Percentiles rank a stretch among this genome's conserved stretches.
Evolutionary conservation across 2,113 vertebrate genomes (phyloP).

Genomic region (Gyps fulvus): DNA sequence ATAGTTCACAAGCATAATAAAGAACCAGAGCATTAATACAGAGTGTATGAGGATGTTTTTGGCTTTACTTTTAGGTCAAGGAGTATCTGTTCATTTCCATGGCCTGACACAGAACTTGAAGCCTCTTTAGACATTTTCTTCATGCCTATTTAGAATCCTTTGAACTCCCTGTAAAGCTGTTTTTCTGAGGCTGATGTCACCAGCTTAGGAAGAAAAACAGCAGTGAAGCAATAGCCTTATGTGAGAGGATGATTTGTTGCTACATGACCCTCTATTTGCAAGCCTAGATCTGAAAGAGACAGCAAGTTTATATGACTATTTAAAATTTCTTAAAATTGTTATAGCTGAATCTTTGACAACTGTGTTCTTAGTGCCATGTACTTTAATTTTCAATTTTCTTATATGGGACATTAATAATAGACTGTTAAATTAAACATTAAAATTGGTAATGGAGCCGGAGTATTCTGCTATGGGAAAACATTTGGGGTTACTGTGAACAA

Average conservation of each 20-base stretch:
- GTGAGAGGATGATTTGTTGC: slow-evolving; percentile 1
- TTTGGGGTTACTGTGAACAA: rapidly evolving
- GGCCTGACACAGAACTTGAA: slow-evolving; percentile 2
- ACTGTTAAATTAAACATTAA: slow-evolving; percentile 26
- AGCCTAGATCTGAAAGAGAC: slow-evolving; percentile 4
- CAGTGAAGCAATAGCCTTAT: background rate
- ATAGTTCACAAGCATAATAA: background rate
- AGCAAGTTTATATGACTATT: background rate
- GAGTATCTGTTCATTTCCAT: background rate
- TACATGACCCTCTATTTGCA: background rate
- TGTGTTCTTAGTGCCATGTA: background rate
- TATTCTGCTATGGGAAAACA: background rate
- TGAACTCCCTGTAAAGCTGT: slow-evolving; percentile 27
- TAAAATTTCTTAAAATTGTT: slow-evolving; percentile 11
- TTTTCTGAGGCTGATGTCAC: slow-evolving; percentile 9
- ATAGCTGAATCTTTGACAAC: background rate
- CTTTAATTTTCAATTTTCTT: slow-evolving; percentile 41
- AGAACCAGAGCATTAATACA: background rate
- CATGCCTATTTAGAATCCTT: slow-evolving; percentile 45
- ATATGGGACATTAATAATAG: background rate
- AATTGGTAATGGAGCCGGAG: background rate
- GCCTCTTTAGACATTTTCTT: slow-evolving; percentile 27
- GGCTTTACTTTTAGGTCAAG: slow-evolving; percentile 3
- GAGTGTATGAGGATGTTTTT: background rate
- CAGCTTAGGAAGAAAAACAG: background rate